A percentile compares a stretch with the other conserved stretches of the same genome.
These are phyloP conservation scores for Argentina silus DNA, from an alignment of 2,797 vertebrate species.

Conservation along the genomic window DNA sequence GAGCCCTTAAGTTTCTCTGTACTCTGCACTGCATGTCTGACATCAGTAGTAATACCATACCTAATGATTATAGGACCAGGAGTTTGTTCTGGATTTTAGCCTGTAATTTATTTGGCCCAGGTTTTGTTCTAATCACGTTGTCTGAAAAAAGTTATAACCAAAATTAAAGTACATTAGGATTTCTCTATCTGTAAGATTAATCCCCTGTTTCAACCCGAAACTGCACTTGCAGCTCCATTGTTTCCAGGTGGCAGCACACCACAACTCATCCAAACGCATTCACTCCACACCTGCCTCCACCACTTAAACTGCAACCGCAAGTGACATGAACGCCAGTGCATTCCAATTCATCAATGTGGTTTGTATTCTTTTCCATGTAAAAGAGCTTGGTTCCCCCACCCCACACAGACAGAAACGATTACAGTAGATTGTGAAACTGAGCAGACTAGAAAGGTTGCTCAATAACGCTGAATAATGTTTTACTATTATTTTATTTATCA, in stretches of 20 bases:
- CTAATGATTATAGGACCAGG: too few species aligned
- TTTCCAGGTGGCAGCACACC: conserved; percentile 17
- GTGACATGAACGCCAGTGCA: neutral
- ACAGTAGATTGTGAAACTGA: neutral
- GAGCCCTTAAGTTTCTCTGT: too few species aligned
- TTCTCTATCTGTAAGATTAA: neutral
- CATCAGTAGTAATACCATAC: too few species aligned
- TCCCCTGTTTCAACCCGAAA: neutral
- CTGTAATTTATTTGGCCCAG: too few species aligned
- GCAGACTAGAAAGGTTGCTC: too few species aligned
- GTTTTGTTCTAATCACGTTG: too few species aligned
- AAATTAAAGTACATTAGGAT: too few species aligned
- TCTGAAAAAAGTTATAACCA: too few species aligned
- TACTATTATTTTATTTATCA: neutral
- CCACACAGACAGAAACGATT: neutral
- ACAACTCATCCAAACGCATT: conserved; percentile 3
- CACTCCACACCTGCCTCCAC: neutral
- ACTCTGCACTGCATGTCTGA: too few species aligned
- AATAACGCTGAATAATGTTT: neutral
- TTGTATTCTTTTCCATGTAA: neutral
- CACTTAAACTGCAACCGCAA: neutral
- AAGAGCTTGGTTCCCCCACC: neutral
- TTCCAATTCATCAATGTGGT: neutral
- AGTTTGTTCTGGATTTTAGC: too few species aligned
- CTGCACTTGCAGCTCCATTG: neutral